Percentiles rank a stretch among this genome's conserved stretches.
phyloP scores from a whole-genome alignment of 2,888 invertebrate species.

The Agonum fuliginosum region DNA sequence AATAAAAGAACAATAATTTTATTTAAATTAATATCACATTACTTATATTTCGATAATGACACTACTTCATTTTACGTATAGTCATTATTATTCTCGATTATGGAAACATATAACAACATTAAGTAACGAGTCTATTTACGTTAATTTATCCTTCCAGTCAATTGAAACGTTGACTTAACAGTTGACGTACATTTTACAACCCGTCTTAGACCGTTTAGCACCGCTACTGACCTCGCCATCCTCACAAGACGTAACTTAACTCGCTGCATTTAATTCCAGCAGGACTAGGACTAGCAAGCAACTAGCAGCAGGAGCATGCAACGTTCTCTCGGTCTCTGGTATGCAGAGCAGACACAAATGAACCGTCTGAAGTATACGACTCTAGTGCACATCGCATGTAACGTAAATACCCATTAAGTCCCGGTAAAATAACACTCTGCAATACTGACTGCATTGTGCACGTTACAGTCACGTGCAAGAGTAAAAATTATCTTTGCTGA shows the following conservation, averaged over 20 bases:
- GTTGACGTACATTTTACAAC: too few species aligned
- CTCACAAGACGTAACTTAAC: neutral
- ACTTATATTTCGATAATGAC: too few species aligned
- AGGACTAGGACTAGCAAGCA: too few species aligned
- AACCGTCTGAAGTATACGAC: constrained; percentile 51
- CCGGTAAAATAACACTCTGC: constrained; percentile 39
- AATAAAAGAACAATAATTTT: too few species aligned
- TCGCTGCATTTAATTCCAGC: constrained; percentile 19
- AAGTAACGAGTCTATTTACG: too few species aligned
- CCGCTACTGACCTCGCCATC: constrained; percentile 22
- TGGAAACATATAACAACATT: too few species aligned
- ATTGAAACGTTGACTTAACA: too few species aligned
- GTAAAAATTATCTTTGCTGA: neutral
- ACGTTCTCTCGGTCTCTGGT: neutral
- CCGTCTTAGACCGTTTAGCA: neutral
- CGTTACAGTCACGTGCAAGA: neutral
- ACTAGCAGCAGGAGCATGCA: too few species aligned
- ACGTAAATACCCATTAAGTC: constrained; percentile 49
- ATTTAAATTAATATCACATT: too few species aligned
- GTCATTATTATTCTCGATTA: too few species aligned
- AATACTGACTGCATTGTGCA: constrained; percentile 10
- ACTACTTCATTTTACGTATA: too few species aligned
- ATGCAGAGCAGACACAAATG: constrained; percentile 47
- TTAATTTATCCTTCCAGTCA: too few species aligned
- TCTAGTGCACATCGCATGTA: constrained; percentile 15